A percentile compares a stretch with the other conserved stretches of the same genome.
Conservation (phyloP, 2,888 invertebrate genomes). For the Litoditis marina region DNA sequence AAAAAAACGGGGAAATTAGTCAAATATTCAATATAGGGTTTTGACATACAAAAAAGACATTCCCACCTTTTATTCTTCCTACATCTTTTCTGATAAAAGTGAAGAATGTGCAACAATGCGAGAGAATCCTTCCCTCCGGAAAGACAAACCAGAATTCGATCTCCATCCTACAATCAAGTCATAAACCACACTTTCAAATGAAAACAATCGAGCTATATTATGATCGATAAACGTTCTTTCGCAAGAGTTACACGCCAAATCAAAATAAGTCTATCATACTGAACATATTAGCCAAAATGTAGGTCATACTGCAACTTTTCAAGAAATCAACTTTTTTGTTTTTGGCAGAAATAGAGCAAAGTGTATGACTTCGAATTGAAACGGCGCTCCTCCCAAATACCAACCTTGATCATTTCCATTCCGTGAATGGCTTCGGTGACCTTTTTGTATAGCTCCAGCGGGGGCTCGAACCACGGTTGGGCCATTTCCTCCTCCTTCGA, state of each 20-base stretch:
- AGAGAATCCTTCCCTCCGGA: constrained; percentile 81
- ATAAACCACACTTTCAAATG: too few species aligned
- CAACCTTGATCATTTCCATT: constrained; percentile 43
- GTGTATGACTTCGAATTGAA: not conserved
- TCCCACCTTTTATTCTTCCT: constrained; percentile 31
- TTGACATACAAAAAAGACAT: too few species aligned
- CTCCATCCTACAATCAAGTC: constrained; percentile 75
- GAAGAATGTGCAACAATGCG: constrained; percentile 78
- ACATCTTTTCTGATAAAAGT: constrained; percentile 77
- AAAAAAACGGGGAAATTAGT: not conserved
- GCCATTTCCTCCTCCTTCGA: constrained; percentile 22
- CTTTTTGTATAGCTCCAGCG: constrained; percentile 77
- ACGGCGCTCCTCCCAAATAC: too few species aligned
- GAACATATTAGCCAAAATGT: too few species aligned
- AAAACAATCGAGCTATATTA: too few species aligned
- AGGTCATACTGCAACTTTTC: too few species aligned
- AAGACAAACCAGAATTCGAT: constrained; percentile 79
- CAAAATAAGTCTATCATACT: too few species aligned
- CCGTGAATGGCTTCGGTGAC: constrained; percentile 43
- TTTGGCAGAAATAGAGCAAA: not conserved
- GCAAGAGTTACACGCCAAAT: too few species aligned
- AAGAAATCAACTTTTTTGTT: too few species aligned
- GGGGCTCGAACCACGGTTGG: constrained; percentile 73
- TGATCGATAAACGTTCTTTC: too few species aligned
- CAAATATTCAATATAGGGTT: not conserved